Percentiles rank a stretch among this genome's conserved stretches.
These are phyloP conservation scores for Centrocercus urophasianus DNA, from an alignment of 2,113 vertebrate genomes.

Conservation along the genomic window DNA sequence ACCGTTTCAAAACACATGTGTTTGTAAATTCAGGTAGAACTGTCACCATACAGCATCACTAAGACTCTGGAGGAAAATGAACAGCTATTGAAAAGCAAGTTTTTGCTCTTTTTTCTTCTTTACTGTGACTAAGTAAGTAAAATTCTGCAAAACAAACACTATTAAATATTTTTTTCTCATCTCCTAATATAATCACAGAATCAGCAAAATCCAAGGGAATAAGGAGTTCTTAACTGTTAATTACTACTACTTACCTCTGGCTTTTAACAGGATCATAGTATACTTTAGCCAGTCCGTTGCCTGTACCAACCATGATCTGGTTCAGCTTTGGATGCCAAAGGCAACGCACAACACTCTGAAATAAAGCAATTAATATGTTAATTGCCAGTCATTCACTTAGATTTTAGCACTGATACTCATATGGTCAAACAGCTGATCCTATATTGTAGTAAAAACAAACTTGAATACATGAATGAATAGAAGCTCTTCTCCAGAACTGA, in stretches of 20 bases:
- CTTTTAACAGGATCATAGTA: slow-evolving; percentile 97
- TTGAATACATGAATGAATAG: not conserved
- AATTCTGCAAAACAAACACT: not conserved
- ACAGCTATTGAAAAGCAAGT: not conserved
- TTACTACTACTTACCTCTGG: slow-evolving; percentile 84
- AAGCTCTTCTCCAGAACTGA: not conserved
- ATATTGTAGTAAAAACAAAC: not conserved
- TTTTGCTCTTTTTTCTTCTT: not conserved
- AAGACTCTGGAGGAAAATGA: not conserved
- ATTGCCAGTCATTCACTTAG: not conserved
- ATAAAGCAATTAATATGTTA: slow-evolving; percentile 12
- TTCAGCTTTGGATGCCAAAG: slow-evolving; percentile 98
- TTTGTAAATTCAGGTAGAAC: not conserved
- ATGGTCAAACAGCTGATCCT: not conserved
- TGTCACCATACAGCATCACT: not conserved
- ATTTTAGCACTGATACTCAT: not conserved
- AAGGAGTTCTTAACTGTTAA: not conserved
- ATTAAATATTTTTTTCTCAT: not conserved
- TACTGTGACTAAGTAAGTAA: not conserved
- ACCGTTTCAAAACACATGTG: not conserved
- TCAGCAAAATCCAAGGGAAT: not conserved
- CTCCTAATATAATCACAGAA: not conserved
- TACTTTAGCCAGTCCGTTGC: slow-evolving; percentile 92
- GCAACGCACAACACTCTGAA: slow-evolving; percentile 95
- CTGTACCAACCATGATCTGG: slow-evolving; percentile 97